Evolutionary conservation across 92 coral and sea anemone genomes (phyloP).

Genomic region (Epizoanthus rinbou): DNA sequence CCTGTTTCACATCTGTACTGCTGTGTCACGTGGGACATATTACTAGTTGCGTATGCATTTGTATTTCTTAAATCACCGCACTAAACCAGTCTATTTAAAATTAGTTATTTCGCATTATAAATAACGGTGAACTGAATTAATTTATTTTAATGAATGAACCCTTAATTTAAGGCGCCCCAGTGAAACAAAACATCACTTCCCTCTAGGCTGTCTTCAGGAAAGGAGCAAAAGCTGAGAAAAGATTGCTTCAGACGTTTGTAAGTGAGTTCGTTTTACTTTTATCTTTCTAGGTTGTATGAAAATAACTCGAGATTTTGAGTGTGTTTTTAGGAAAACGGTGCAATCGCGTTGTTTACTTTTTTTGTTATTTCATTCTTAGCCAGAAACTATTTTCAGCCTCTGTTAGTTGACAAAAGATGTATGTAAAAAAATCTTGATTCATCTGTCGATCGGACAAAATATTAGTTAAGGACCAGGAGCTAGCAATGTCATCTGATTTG

Average conservation of each 20-base stretch:
- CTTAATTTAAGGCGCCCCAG: conserved; percentile 68
- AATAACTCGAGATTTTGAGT: background rate
- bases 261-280: conserved; percentile 18
- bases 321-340: conserved; percentile 1
- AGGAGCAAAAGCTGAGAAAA: conserved; percentile 30
- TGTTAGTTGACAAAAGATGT: background rate
- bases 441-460: background rate
- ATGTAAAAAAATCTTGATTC: background rate
- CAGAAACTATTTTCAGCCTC: conserved; percentile 19
- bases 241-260: conserved; percentile 4
- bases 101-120: conserved; percentile 91
- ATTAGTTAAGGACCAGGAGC: conserved; percentile 23
- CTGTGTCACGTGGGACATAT: conserved; percentile 26
- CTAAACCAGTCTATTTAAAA: conserved; percentile 69
- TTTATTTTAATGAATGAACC: conserved; percentile 86
- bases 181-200: conserved; percentile 56
- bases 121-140: conserved; percentile 86
- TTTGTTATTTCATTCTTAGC: conserved; percentile 21
- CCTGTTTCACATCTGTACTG: conserved; percentile 41
- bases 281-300: background rate
- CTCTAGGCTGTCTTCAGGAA: conserved; percentile 40
- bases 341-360: background rate
- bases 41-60: background rate
- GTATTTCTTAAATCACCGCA: conserved; percentile 30
- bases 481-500: conserved; percentile 44